Evolutionary conservation across 2,888 invertebrate genomes (phyloP).

Genomic region (Villa cingulata): DNA sequence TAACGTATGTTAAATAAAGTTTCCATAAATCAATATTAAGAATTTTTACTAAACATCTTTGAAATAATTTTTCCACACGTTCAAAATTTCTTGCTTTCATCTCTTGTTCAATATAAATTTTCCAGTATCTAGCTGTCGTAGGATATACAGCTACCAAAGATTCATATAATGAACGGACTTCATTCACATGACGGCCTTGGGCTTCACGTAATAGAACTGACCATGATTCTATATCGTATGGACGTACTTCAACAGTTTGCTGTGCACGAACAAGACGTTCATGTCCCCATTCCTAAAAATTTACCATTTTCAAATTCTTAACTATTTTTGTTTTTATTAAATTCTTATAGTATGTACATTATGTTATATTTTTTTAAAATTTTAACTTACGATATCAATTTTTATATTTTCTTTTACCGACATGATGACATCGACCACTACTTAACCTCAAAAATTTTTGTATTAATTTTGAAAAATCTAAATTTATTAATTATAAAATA

Average conservation of each 20-base stretch:
- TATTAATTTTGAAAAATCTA: too few species aligned
- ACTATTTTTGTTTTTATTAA: not conserved
- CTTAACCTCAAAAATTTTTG: too few species aligned
- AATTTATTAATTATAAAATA: too few species aligned
- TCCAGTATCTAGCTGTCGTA: slow-evolving; percentile 95
- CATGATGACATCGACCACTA: slow-evolving; percentile 20
- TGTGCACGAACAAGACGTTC: slow-evolving; percentile 72
- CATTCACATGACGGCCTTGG: slow-evolving; percentile 72
- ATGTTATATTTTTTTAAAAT: too few species aligned
- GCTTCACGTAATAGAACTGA: slow-evolving; percentile 88
- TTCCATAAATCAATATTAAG: slow-evolving; percentile 99
- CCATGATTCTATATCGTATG: slow-evolving; percentile 97
- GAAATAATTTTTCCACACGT: slow-evolving; percentile 97
- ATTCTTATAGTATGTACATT: not conserved
- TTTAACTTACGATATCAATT: slow-evolving; percentile 33
- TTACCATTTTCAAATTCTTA: not conserved
- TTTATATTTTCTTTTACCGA: slow-evolving; percentile 33
- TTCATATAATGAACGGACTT: slow-evolving; percentile 85
- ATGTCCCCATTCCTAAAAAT: slow-evolving; percentile 69
- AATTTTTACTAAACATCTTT: slow-evolving; percentile 94
- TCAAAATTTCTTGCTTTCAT: slow-evolving; percentile 97
- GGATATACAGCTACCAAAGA: slow-evolving; percentile 89
- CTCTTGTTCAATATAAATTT: slow-evolving; percentile 95
- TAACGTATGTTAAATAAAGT: slow-evolving; percentile 92
- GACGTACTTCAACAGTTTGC: slow-evolving; percentile 71